Evolutionary conservation across 1,140 invertebrate genomes (phyloP).

Genomic region (Drosophila suzukii): DNA sequence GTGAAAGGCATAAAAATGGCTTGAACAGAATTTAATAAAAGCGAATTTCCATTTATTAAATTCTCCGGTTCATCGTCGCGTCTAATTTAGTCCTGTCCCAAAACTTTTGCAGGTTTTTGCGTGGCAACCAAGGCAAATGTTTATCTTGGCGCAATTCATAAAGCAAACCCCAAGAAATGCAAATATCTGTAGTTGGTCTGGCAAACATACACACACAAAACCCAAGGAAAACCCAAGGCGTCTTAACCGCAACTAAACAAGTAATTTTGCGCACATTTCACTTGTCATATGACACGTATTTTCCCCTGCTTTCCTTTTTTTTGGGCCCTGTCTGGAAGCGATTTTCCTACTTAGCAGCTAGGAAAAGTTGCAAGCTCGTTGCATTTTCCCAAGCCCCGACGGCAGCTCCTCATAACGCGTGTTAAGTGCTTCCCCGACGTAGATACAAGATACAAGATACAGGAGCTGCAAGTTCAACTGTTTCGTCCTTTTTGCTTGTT

Average conservation of each 20-base stretch:
- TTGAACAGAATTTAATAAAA: conserved; percentile 44
- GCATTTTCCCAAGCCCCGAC: conserved; percentile 31
- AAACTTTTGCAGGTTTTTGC: conserved; percentile 23
- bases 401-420: conserved; percentile 58
- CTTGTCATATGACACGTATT: conserved; percentile 81
- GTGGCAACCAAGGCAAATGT: conserved; percentile 47
- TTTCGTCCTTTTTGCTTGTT: conserved; percentile 47
- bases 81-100: conserved; percentile 24
- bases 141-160: conserved; percentile 62
- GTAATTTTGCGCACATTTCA: conserved; percentile 81
- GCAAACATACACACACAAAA: conserved; percentile 4
- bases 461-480: conserved; percentile 42
- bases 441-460: conserved; percentile 56
- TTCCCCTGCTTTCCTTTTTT: conserved; percentile 20
- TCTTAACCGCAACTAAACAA: conserved; percentile 76
- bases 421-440: conserved; percentile 56
- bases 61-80: conserved; percentile 9
- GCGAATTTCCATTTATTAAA: conserved; percentile 43
- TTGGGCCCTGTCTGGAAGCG: conserved; percentile 59
- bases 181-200: conserved; percentile 41
- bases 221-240: conserved; percentile 11
- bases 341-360: conserved; percentile 74
- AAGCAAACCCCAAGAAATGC: conserved; percentile 67
- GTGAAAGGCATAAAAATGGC: conserved; percentile 34
- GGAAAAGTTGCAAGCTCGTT: conserved; percentile 69